A percentile compares a stretch with the other conserved stretches of the same genome.
phyloP scores from a whole-genome alignment of 2,888 invertebrate genomes.

The Drosophila testacea region DNA sequence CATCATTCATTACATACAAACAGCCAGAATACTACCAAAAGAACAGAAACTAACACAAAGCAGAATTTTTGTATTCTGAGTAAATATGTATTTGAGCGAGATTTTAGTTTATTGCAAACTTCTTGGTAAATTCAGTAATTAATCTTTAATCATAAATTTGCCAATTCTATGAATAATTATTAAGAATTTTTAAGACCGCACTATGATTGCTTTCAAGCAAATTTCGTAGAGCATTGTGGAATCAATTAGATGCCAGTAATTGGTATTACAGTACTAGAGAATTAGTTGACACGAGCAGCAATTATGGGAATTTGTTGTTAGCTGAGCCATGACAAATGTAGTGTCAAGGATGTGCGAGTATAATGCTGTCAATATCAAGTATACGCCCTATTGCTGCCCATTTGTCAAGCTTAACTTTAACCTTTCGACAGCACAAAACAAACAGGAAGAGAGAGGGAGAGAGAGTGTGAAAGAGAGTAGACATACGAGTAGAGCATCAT shows the following conservation, averaged over 20 bases:
- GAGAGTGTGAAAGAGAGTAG: neutral
- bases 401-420: slow-evolving; percentile 76
- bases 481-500: slow-evolving; percentile 6
- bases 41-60: too few species aligned
- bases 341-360: slow-evolving; percentile 40
- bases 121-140: too few species aligned
- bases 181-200: neutral
- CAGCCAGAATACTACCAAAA: too few species aligned
- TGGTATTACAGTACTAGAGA: slow-evolving; percentile 8
- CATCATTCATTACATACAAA: too few species aligned
- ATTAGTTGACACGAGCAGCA: slow-evolving; percentile 18
- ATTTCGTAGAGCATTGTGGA: neutral
- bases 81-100: too few species aligned
- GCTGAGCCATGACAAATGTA: slow-evolving; percentile 46
- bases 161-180: neutral
- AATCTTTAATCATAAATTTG: too few species aligned
- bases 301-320: slow-evolving; percentile 48
- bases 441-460: neutral
- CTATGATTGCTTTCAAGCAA: neutral
- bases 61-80: too few species aligned
- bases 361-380: slow-evolving; percentile 57
- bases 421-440: slow-evolving; percentile 51
- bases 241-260: slow-evolving; percentile 28
- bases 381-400: slow-evolving; percentile 53
- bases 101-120: too few species aligned